Evolutionary conservation across 35 echinoderm and acorn worm genomes (phyloP), one percentile per base, ranked within the genome.

Genomic region (Stichopus chloronotus): DNA sequence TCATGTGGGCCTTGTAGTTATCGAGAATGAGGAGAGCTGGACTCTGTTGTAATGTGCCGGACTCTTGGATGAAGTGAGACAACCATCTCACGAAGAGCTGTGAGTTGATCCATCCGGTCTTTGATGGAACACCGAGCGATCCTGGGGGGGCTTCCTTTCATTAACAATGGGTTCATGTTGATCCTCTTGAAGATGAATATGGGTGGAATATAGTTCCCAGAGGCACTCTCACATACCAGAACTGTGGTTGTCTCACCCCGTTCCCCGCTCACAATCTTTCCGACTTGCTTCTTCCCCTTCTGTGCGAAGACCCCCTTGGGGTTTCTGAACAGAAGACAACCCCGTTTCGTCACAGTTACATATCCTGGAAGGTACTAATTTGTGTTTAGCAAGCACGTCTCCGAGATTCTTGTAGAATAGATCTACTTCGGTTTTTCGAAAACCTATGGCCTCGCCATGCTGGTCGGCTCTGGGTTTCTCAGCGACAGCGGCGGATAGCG

Each of bases 61-160:
- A 10, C 4, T 63, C 17, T 21, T 8, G 4, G 12, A 63, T 63
- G n/a, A 88, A 88, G 57, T 88, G 59, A 22, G 12, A 16, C 59
- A 88, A 63, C 56, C 13, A 88, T 17, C 5, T 23, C 7, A 12
- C 22, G 86, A 88, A 88, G 8, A 63, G 13, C 11, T 69, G 9
- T 20, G 57, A 8, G 5, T 10, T 88, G n/a, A 90, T 90, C 88
- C 88, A 90, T 4, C 88, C 88, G 23, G 63, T 71, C 8, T 65
- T 65, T 2, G 63, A 90, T 55, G 69, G 43, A 3, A 4, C 63
- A 74, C 19, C 63, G 12, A 90, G 17, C 2, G 88, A 23, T 90
- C 63, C 88, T 16, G 88, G 88, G 53, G n/a, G 88, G 88, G 17
- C 30, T 17, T 9, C 53, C 63, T 19, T 9, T 55, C 58, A 90